These are phyloP conservation scores for Synergus umbraculus DNA, from an alignment of 2,888 invertebrate species.

Conservation along the genomic window DNA sequence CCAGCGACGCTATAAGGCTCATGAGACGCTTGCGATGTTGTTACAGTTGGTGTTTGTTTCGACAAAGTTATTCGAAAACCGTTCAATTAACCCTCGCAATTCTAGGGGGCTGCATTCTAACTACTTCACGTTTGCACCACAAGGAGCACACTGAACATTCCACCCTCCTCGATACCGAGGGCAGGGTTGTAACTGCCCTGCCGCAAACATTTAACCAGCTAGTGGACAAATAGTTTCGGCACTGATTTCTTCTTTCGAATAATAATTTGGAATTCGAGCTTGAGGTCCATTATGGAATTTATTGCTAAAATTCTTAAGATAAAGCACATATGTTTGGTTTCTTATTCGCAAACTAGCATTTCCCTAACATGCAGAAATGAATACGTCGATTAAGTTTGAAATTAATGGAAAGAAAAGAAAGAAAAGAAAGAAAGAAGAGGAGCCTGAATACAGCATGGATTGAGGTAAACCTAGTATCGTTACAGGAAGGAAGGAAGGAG, in stretches of 20 bases:
- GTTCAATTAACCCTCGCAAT: constrained; percentile 61
- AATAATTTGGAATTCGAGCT: constrained; percentile 10
- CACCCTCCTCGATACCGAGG: constrained; percentile 28
- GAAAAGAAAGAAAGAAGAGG: no score
- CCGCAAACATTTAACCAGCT: constrained; percentile 33
- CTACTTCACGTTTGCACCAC: constrained; percentile 53
- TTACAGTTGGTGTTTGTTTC: constrained; percentile 41
- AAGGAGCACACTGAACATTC: constrained; percentile 38
- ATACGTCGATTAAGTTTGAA: constrained; percentile 42
- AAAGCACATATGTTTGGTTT: background rate
- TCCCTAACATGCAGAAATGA: background rate
- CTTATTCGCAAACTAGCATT: no score
- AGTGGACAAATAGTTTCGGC: constrained; percentile 27
- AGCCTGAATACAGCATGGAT: constrained; percentile 5
- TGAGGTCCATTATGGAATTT: background rate
- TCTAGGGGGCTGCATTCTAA: constrained; percentile 58
- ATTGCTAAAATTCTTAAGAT: background rate
- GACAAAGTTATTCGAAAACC: constrained; percentile 61
- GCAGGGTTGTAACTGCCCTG: background rate
- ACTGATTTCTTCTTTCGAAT: constrained; percentile 15
- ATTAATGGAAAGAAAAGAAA: constrained; percentile 48
- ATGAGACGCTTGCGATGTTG: background rate
- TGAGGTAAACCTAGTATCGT: constrained; percentile 53
- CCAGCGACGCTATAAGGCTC: background rate
- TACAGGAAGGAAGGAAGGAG: constrained; percentile 47